A percentile compares a stretch with the other conserved stretches of the same genome.
Conservation (phyloP, 2,888 invertebrate genomes). For the Thysanoteuthis rhombus region DNA sequence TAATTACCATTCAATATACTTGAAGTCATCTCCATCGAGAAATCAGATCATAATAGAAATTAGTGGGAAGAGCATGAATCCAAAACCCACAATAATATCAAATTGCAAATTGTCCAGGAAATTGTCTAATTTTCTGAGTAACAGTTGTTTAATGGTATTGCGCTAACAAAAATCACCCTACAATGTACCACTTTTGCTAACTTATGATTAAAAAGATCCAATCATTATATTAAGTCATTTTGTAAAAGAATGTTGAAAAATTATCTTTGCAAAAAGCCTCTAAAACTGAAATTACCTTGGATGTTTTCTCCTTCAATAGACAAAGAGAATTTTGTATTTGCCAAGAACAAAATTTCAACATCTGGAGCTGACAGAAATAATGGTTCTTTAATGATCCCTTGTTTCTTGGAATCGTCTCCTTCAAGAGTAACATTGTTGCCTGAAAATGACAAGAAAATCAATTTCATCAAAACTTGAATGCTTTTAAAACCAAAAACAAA, state of each 20-base stretch:
- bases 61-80: too few relatives aligned
- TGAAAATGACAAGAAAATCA: background rate
- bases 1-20: too few relatives aligned
- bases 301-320: conserved; percentile 13
- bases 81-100: too few relatives aligned
- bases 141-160: too few relatives aligned
- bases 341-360: conserved; percentile 25
- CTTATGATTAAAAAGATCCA: too few relatives aligned
- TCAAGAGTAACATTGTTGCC: conserved; percentile 14
- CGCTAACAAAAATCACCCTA: too few relatives aligned
- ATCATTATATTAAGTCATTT: too few relatives aligned
- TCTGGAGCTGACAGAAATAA: background rate
- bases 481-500: background rate
- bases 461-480: background rate
- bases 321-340: conserved; percentile 19
- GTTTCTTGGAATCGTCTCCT: background rate
- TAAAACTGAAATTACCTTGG: background rate
- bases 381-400: background rate
- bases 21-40: too few relatives aligned
- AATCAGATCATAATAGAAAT: too few relatives aligned
- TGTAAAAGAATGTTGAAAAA: background rate
- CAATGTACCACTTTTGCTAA: too few relatives aligned
- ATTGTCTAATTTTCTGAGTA: too few relatives aligned
- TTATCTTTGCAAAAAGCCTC: background rate
- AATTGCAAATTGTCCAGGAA: too few relatives aligned